Conservation (phyloP, 2,797 vertebrate genomes). For the Limosa lapponica region DNA sequence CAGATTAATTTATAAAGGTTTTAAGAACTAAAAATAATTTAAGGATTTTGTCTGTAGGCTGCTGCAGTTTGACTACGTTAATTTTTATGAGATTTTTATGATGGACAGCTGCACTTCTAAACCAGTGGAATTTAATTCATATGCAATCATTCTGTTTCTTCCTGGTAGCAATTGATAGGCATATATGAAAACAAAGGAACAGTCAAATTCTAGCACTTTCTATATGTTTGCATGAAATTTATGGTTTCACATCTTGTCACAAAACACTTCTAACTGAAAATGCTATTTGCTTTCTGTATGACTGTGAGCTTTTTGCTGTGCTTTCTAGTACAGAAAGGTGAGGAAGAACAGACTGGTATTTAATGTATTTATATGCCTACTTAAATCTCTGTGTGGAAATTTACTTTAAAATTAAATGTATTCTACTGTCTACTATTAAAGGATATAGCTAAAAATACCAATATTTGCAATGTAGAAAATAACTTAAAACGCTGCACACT, state of each 20-base stretch:
- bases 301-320: not conserved
- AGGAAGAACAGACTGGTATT: not conserved
- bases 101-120: not conserved
- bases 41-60: not conserved
- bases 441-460: not conserved
- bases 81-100: not conserved
- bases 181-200: not conserved
- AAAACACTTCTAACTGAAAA: not conserved
- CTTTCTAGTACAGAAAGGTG: not conserved
- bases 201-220: not conserved
- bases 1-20: not conserved
- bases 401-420: not conserved
- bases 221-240: not conserved
- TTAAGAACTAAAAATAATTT: not conserved
- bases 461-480: not conserved
- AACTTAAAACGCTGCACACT: not conserved
- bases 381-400: not conserved
- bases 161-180: not conserved
- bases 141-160: not conserved
- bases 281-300: not conserved
- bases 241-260: not conserved
- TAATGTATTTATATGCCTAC: not conserved
- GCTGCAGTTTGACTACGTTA: not conserved
- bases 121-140: not conserved
- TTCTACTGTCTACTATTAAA: not conserved